Evolutionary conservation across 2,113 vertebrate species (phyloP), one percentile per base, ranked within the genome.

Genomic region (Sebastes schlegelii): DNA sequence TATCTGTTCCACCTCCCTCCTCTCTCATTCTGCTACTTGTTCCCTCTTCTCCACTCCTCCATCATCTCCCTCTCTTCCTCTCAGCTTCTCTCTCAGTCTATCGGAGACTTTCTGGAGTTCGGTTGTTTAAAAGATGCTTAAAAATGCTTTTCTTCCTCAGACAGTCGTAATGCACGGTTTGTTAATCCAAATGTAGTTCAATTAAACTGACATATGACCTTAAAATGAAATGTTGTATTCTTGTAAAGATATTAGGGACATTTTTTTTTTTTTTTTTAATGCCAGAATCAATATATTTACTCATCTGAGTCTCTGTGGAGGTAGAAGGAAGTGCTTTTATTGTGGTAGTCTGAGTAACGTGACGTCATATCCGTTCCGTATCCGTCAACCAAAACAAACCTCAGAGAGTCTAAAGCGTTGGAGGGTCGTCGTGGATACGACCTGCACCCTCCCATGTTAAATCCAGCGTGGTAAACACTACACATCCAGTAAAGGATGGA

Each of bases 1-100:
- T 62, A 4, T 74, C 43, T 48, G 58, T 71, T 70, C 26, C 67
- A 45, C 77, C 77, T 79, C 55, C 54, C 17, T 10, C 60, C 12
- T 10, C 23, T 19, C n/a, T 64, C 21, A 16, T 21, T 43, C 51
- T 0, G 6, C 26, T 57, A 66, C 23, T 45, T 13, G 8, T 45
- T 26, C 26, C 42, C 26, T 43, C 13, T 49, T 71, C 23, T 11
- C 26, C 8, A 5, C 57, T 40, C 45, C 1, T 19, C 43, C n/a
- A 13, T 76, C 58, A 23, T 26, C 34, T 77, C 2, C 57, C 13
- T 46, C 67, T n/a, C 6, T 19, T 61, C 16, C 8, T 16, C 45
- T 67, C 4, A 9, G 45, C 45, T 49, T 16, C 17, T 23, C 16
- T 42, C 42, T 65, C 16, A 43, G 19, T 65, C 12, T 45, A 45